Conservation (phyloP, 2,113 vertebrate genomes). For the Eulemur rufifrons region DNA sequence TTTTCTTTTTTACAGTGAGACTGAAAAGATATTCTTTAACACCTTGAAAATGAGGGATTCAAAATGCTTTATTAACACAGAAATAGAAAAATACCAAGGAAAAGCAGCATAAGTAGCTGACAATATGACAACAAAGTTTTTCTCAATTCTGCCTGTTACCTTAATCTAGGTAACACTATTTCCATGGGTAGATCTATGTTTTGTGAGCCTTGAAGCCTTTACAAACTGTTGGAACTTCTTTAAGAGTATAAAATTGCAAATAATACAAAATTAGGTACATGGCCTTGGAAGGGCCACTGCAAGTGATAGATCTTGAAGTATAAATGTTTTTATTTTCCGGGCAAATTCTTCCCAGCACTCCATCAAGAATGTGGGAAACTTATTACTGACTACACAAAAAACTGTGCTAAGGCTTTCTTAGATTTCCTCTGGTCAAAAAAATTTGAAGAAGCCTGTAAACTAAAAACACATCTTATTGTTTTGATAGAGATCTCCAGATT, state of each 20-base stretch:
- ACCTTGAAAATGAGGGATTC: conserved; percentile 39
- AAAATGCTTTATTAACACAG: neutral
- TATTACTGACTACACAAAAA: neutral
- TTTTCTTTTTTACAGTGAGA: neutral
- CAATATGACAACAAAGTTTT: neutral
- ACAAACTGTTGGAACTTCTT: neutral
- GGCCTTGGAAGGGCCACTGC: neutral
- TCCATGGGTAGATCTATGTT: neutral
- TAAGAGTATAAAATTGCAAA: neutral
- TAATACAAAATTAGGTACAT: neutral
- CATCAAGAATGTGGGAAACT: neutral
- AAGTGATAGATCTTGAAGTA: neutral
- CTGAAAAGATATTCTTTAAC: conserved; percentile 19
- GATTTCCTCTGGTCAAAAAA: neutral
- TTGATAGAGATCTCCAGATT: neutral
- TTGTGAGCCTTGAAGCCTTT: neutral
- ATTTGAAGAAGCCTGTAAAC: neutral
- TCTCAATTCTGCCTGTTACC: neutral
- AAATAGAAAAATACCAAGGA: neutral
- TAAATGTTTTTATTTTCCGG: neutral
- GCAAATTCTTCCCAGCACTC: neutral
- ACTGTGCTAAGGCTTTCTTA: neutral
- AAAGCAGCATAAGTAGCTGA: neutral
- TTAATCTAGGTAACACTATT: neutral
- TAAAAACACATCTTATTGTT: neutral